Evolutionary conservation across 2,888 invertebrate species (phyloP).

Genomic region (Sussaba pulchella): DNA sequence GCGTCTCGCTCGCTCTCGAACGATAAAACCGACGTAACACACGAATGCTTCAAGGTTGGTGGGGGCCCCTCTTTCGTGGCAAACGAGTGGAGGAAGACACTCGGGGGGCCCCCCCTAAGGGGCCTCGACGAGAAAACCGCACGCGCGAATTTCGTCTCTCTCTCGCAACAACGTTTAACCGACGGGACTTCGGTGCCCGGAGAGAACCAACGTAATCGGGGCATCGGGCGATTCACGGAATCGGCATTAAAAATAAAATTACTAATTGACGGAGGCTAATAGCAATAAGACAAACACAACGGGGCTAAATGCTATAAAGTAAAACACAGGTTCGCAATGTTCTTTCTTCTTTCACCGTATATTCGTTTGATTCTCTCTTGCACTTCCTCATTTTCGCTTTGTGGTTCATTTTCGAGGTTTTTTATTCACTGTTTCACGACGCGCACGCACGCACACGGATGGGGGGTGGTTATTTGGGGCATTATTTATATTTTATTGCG

Average conservation of each 20-base stretch:
- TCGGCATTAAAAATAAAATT: conserved; percentile 83
- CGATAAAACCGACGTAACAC: not conserved
- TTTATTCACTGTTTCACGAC: too few relatives aligned
- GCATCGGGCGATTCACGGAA: conserved; percentile 83
- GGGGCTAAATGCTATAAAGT: conserved; percentile 83
- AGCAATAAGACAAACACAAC: conserved; percentile 83
- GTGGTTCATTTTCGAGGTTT: conserved; percentile 40
- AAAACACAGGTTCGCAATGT: conserved; percentile 81
- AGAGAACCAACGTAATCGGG: too few relatives aligned
- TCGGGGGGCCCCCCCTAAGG: too few relatives aligned
- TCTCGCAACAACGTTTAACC: not conserved
- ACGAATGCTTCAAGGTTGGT: conserved; percentile 49
- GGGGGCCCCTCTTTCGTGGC: conserved; percentile 42
- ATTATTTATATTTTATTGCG: too few relatives aligned
- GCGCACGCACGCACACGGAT: too few relatives aligned
- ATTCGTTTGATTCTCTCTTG: conserved; percentile 11
- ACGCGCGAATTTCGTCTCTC: conserved; percentile 23
- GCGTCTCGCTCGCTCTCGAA: not conserved
- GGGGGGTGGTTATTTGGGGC: too few relatives aligned
- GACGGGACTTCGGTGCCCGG: not conserved
- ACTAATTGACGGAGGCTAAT: conserved; percentile 83
- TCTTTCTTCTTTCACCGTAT: conserved; percentile 49
- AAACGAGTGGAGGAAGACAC: conserved; percentile 28
- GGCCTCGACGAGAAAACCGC: conserved; percentile 12
- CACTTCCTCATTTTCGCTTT: conserved; percentile 12